Conservation (phyloP, 2,888 invertebrate genomes). For the Watsonalla cultraria region DNA sequence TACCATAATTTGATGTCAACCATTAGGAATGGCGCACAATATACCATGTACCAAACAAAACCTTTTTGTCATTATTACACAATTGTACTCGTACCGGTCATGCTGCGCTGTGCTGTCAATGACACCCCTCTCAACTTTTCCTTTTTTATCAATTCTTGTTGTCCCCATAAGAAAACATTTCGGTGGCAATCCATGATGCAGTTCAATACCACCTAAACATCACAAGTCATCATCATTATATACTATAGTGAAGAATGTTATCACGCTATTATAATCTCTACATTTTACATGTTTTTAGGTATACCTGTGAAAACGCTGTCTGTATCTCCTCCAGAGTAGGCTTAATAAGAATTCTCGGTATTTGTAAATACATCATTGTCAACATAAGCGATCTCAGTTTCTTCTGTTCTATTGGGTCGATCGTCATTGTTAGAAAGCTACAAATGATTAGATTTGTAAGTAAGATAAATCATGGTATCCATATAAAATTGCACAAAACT, state of each 20-base stretch:
- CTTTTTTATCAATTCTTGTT: conserved; percentile 74
- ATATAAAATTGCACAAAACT: no score
- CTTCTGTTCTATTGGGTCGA: conserved; percentile 65
- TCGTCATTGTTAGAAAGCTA: conserved; percentile 72
- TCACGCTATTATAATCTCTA: no score
- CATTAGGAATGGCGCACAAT: no score
- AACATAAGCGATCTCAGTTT: conserved; percentile 78
- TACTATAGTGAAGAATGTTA: no score
- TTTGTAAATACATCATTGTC: conserved; percentile 81
- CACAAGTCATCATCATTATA: background rate
- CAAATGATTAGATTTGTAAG: conserved; percentile 18
- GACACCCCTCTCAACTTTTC: conserved; percentile 28
- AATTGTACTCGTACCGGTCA: conserved; percentile 31
- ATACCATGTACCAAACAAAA: no score
- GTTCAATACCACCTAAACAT: conserved; percentile 70
- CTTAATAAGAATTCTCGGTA: conserved; percentile 80
- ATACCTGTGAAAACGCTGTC: conserved; percentile 80
- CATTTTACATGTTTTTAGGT: no score
- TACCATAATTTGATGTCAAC: no score
- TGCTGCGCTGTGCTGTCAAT: conserved; percentile 26
- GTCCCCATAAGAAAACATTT: conserved; percentile 88
- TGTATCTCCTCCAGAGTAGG: conserved; percentile 86
- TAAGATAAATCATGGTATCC: background rate
- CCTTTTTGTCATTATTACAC: background rate
- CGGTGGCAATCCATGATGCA: conserved; percentile 86